Evolutionary conservation across 2,888 invertebrate genomes (phyloP), one percentile per base, ranked within the genome.

Genomic region (Sturmia bella): DNA sequence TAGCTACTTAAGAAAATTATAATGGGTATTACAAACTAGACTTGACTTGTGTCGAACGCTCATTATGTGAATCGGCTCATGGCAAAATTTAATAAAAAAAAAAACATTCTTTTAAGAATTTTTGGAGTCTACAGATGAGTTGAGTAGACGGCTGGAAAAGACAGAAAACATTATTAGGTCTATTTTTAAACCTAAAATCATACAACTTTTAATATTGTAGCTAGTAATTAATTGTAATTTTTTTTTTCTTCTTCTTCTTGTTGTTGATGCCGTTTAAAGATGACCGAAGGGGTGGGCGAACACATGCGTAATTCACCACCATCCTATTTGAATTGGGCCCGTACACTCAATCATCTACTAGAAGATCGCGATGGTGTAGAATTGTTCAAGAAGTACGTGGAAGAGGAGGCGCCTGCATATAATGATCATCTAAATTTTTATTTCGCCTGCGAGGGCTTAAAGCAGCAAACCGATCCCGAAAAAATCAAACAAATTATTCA

Each of bases 371-470:
- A 97, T 90, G 98, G 98, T 81, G 96, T 97, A 86, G 94, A 95
- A 82, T 92, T 97, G 88, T 98, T 98, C 92, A 95, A 95, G 90
- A 93, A 93, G 91, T 96, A 95, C 92, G 94, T 96, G 88, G 93
- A 94, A 90, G 94, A 94, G 87, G 96, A 96, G 90, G 95, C 95
- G 87, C 94, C 93, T 84, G 93, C 94, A 88, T 94, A 95, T 91
- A 94, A 95, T 86, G 95, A 96, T 91, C 94, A 96, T 70, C 93
- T 97, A 87, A 95, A 96, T 91, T 98, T 98, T 92, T 98, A 97
- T 94, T 98, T 98, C 92, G 98, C 98, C 66, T 97, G 97, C 91
- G 95, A 96, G 90, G 96, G 97, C 70, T 93, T 96, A 86, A 95
- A 95, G 87, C 95, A 95, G 90, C 95, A 96, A 91, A 91, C 92